phyloP scores from a whole-genome alignment of 2,797 vertebrate species.

The Setipinna tenuifilis region DNA sequence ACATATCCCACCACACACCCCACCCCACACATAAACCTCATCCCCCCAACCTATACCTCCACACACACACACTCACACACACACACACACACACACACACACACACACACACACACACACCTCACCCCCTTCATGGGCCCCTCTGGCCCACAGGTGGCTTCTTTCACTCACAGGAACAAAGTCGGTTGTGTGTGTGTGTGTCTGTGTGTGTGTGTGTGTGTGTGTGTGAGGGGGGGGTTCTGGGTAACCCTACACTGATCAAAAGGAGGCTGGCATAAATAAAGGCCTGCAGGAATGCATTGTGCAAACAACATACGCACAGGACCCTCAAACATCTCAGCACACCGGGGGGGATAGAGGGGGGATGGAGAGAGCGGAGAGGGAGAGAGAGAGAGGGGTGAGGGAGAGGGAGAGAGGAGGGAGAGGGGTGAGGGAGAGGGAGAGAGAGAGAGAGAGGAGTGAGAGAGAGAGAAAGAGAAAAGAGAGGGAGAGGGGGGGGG shows the following conservation, averaged over 20 bases:
- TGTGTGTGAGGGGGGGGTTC: too few species aligned
- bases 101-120: conserved; percentile 45
- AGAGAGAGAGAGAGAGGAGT: conserved; percentile 6
- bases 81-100: not conserved
- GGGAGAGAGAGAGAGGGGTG: conserved; percentile 27
- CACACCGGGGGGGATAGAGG: conserved; percentile 58
- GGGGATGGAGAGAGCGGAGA: conserved; percentile 51
- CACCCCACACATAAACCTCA: not conserved
- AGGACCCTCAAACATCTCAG: conserved; percentile 75
- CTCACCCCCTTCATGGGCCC: conserved; percentile 42
- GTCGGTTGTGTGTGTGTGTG: too few species aligned
- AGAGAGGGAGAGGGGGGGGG: not conserved
- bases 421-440: too few species aligned
- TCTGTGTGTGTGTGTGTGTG: too few species aligned
- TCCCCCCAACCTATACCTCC: conserved; percentile 44
- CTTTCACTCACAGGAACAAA: conserved; percentile 85
- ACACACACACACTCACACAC: conserved; percentile 46
- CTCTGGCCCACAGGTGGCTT: conserved; percentile 89
- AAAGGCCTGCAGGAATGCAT: conserved; percentile 84
- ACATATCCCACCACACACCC: too few species aligned
- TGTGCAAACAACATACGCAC: conserved; percentile 85
- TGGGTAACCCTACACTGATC: conserved; percentile 80
- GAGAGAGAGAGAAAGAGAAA: conserved; percentile 17
- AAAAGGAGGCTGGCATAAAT: conserved; percentile 83
- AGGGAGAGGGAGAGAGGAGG: conserved; percentile 25